Evolutionary conservation across 2,888 invertebrate genomes (phyloP).

Genomic region (Glyphotaelius pellucidus): DNA sequence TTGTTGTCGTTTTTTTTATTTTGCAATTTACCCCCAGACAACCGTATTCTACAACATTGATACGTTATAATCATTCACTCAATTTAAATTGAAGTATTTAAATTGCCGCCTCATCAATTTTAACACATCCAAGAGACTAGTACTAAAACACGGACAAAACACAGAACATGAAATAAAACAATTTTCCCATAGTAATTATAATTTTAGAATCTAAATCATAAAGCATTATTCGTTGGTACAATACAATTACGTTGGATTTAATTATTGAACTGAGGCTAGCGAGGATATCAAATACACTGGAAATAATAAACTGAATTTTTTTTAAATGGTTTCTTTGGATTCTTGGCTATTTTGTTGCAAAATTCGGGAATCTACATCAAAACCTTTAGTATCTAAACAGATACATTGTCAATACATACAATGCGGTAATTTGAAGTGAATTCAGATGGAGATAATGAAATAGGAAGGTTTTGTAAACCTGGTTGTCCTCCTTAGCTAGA

Average conservation of each 20-base stretch:
- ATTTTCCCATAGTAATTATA: conserved; percentile 19
- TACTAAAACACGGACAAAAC: background rate
- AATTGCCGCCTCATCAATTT: background rate
- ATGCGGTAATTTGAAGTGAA: no score
- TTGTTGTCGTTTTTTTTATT: no score
- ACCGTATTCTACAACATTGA: no score
- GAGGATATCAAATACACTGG: background rate
- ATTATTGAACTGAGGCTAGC: background rate
- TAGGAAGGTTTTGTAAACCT: no score
- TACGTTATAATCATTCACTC: background rate
- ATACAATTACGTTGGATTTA: background rate
- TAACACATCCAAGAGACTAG: background rate
- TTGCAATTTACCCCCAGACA: no score
- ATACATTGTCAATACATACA: no score
- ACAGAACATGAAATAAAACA: background rate
- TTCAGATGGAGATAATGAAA: no score
- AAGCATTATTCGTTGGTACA: background rate
- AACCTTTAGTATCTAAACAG: no score
- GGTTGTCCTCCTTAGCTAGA: no score
- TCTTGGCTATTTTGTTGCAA: no score
- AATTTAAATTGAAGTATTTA: background rate
- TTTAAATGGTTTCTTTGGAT: no score
- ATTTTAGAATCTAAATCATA: background rate
- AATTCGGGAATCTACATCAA: no score
- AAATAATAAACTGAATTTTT: background rate